These are phyloP conservation scores for Chesias legatella DNA, from an alignment of 2,888 invertebrate species.

Conservation along the genomic window DNA sequence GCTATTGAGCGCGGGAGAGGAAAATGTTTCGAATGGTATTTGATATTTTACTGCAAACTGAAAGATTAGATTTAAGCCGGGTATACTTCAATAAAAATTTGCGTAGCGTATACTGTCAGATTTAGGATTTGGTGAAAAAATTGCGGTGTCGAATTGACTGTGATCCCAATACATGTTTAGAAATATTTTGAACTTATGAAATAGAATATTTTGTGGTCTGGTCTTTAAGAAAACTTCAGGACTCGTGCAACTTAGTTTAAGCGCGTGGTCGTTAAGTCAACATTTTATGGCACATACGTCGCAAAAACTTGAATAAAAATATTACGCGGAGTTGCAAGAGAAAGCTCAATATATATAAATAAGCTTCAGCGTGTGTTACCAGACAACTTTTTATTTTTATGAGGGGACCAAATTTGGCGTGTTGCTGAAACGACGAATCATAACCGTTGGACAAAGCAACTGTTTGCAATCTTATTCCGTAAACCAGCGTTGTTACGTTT, in stretches of 20 bases:
- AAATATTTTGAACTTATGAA: too few relatives aligned
- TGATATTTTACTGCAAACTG: conserved; percentile 17
- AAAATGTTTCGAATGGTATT: conserved; percentile 15
- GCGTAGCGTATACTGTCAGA: conserved; percentile 1
- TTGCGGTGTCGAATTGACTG: conserved; percentile 1
- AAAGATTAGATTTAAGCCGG: conserved; percentile 14
- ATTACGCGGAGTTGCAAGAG: conserved; percentile 27
- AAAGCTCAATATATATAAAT: conserved; percentile 41
- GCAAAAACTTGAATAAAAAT: conserved; percentile 21
- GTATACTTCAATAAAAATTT: conserved; percentile 10
- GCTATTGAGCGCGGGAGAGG: conserved; percentile 10
- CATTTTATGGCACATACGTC: conserved; percentile 16
- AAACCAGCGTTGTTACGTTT: conserved; percentile 57
- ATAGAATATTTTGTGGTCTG: too few relatives aligned
- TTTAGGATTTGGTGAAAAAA: conserved; percentile 8
- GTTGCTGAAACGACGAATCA: conserved; percentile 70
- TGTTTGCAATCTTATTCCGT: conserved; percentile 64
- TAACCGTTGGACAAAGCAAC: conserved; percentile 69
- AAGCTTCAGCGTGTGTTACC: conserved; percentile 56
- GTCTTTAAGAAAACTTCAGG: too few relatives aligned
- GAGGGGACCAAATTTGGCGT: conserved; percentile 70
- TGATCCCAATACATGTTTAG: not conserved
- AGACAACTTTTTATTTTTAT: conserved; percentile 72
- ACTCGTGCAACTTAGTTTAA: too few relatives aligned
- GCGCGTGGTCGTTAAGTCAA: too few relatives aligned